Evolutionary conservation across 2,888 invertebrate genomes (phyloP), one percentile per base, ranked within the genome.

Genomic region (Polydrusus pterygomalis): DNA sequence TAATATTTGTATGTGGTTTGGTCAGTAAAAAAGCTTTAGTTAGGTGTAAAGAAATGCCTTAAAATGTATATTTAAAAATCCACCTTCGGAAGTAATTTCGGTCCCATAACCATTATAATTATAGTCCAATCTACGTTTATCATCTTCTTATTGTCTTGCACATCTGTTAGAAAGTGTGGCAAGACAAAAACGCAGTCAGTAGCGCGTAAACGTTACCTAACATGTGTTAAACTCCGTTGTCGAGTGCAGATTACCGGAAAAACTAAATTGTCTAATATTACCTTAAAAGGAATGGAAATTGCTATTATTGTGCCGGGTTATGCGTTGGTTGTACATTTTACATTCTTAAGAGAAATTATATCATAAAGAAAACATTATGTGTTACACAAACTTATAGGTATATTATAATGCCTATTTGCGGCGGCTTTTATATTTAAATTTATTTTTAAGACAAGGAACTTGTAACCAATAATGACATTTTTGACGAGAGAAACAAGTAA

Each of bases 161-260:
- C 58, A 60, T 60, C 58, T 60, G 58, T 38, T 60, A 60, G 58
- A 60, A 60, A 60, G 58, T 60, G 38, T 60, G 58, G 58, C 38
- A 60, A 60, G 58, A 38, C 58, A 40, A 54, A 54, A 54, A 38
- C 58, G 58, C 58, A 60, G 11, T 8, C 58, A 60, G 10, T 13
- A 60, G 58, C 38, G 38, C 58, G 58, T 60, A 60, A 60, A 60
- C 38, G 18, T 60, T 60, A 25, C 58, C 58, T 60, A 60, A 60
- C 58, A 60, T 60, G 58, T 60, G 58, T 60, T 60, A 60, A 60
- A 17, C 38, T 40, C 10, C 38, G 58, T 38, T 60, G 38, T 17
- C 18, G 58, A 38, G 58, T 40, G 58, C 58, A 38, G 58, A 60
- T 60, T 60, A 60, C 34, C 58, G 38, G 38, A 38, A 60, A 58